Base-by-base conservation (phyloP, 2,888 invertebrate genomes). In the Unio pictorum region DNA sequence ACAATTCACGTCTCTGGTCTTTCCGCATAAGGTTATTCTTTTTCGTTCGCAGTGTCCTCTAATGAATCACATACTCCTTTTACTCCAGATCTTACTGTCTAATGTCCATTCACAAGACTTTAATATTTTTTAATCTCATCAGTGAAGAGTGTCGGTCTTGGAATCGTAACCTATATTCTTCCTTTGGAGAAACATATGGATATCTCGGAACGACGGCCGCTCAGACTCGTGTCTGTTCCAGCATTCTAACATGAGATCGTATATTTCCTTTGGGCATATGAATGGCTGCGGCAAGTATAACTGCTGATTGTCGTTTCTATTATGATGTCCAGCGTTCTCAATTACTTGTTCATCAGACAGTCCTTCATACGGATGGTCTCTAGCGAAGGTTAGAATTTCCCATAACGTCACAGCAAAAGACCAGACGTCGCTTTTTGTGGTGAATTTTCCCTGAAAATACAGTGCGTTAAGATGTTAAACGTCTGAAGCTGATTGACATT, bases 221-320 rank as follows among this genome's bases (percentile, higher is more conserved):
- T 95, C 94, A 66, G 92, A 92, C 66, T 95, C 94, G 83, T 94
- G 93, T 67, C 95, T 92, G 83, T 95, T 94, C 96, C 96, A 97
- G 91, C 96, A 97, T 90, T 96, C 96, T 82, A 94, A 93, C 95
- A 97, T 95, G 80, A 96, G 92, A 89, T 95, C 96, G 91, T 95
- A 96, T 74, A 97, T 94, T 90, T 97, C 96, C 80, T 94, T 92
- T 60, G 96, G 95, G 90, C 96, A 96, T 75, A 93, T 93, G 60
- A 93, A 91, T 18, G 95, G 96, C 75, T 94, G 93, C 45, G 93
- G 93, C 65, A 95, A 91, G 80, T 92, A 92, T 66, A 85, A 70
- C 91, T 87, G 85, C 92, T 88, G 93, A 85, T 94, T 93, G 93
- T 89, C 93, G 86, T 94, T 93, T 85, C 94, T 93, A 90, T 94